These are phyloP conservation scores for Drosophila neonasuta DNA, from an alignment of 2,888 invertebrate genomes.

Conservation along the genomic window DNA sequence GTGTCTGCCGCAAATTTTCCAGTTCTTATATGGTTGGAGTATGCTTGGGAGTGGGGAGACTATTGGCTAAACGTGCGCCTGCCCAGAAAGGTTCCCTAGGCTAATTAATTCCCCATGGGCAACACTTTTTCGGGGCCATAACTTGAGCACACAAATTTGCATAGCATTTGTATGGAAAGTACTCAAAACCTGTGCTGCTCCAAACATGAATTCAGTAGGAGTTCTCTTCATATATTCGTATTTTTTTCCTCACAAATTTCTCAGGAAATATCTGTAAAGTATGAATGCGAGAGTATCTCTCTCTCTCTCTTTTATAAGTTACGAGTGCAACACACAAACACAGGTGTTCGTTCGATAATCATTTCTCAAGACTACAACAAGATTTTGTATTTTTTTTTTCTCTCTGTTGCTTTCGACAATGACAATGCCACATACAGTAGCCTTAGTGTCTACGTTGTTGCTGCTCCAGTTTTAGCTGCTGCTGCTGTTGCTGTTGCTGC, in stretches of 20 bases:
- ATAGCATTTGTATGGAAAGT: slow-evolving; percentile 51
- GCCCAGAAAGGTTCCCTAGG: slow-evolving; percentile 32
- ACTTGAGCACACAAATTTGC: slow-evolving; percentile 50
- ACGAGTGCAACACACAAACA: slow-evolving; percentile 47
- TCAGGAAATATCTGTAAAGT: slow-evolving; percentile 32
- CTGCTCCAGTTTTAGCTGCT: slow-evolving; percentile 70
- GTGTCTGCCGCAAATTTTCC: slow-evolving; percentile 53
- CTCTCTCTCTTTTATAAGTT: slow-evolving; percentile 15
- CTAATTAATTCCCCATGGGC: slow-evolving; percentile 76
- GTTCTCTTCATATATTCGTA: neutral
- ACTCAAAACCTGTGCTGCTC: slow-evolving; percentile 3
- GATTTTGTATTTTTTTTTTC: neutral
- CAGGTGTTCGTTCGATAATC: slow-evolving; percentile 70
- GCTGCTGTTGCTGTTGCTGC: slow-evolving; percentile 11
- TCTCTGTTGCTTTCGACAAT: slow-evolving; percentile 28
- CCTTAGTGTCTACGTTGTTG: slow-evolving; percentile 36
- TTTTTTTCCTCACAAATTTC: slow-evolving; percentile 15
- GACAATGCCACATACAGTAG: slow-evolving; percentile 39
- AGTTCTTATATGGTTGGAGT: slow-evolving; percentile 22
- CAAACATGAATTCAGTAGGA: slow-evolving; percentile 5
- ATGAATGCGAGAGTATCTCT: slow-evolving; percentile 16
- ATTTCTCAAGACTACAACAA: slow-evolving; percentile 66
- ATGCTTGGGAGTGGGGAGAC: neutral
- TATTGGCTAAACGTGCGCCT: slow-evolving; percentile 38
- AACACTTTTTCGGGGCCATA: slow-evolving; percentile 62